Evolutionary conservation across 2,113 vertebrate species (phyloP).

Genomic region (Macquaria australasica): DNA sequence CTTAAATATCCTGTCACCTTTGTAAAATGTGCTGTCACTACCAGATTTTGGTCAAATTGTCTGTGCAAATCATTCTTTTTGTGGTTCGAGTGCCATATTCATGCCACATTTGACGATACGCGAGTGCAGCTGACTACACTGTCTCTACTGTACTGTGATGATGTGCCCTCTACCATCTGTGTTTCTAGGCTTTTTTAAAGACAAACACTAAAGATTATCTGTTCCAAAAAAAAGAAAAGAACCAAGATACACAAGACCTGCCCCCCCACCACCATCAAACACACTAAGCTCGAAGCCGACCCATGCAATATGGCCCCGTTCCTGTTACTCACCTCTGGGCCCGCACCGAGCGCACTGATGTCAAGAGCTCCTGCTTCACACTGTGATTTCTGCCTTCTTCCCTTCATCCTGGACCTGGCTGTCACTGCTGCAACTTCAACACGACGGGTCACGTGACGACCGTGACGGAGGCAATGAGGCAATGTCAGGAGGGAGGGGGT

Average conservation of each 20-base stretch:
- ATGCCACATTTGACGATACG: neutral
- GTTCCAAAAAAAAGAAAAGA: neutral
- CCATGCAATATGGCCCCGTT: conserved; percentile 59
- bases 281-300: conserved; percentile 64
- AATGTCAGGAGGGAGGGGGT: conserved; percentile 26
- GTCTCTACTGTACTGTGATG: conserved; percentile 1
- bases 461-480: neutral
- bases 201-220: conserved; percentile 34
- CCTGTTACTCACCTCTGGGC: conserved; percentile 54
- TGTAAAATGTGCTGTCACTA: conserved; percentile 21
- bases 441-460: neutral
- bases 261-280: neutral
- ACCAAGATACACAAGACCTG: neutral
- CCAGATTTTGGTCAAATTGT: conserved; percentile 38
- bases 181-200: conserved; percentile 5
- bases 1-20: conserved; percentile 12
- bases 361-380: conserved; percentile 90
- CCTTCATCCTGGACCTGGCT: conserved; percentile 77
- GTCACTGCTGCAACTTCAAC: conserved; percentile 29
- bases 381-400: conserved; percentile 91
- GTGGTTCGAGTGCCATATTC: conserved; percentile 1
- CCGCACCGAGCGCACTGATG: conserved; percentile 87
- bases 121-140: neutral
- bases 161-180: conserved; percentile 5
- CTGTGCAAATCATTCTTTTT: neutral